phyloP scores from a whole-genome alignment of 1,140 invertebrate species.

The Saccostrea echinata region DNA sequence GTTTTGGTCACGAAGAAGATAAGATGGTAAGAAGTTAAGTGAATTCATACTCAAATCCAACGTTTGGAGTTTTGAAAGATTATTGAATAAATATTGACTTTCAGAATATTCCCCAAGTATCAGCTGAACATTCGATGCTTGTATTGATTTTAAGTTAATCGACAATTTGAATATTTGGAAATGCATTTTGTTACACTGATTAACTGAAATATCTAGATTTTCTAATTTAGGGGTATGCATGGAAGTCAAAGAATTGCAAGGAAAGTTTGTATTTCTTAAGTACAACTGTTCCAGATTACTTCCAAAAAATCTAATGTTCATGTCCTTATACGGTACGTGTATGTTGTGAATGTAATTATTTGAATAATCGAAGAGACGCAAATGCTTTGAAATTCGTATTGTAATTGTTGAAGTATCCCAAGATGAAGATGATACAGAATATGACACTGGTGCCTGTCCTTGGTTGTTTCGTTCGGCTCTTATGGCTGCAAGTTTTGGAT shows the following conservation, averaged over 20 bases:
- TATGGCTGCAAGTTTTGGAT: not conserved
- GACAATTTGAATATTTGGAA: not conserved
- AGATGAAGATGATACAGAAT: not conserved
- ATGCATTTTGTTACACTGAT: not conserved
- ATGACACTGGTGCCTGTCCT: not conserved
- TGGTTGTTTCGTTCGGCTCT: not conserved
- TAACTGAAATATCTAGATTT: not conserved
- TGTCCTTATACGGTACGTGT: not conserved
- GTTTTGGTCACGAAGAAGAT: not conserved
- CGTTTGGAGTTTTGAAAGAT: not conserved
- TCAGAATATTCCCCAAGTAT: not conserved
- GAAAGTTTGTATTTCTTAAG: not conserved
- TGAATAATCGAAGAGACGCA: not conserved
- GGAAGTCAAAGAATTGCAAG: not conserved
- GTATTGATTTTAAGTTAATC: not conserved
- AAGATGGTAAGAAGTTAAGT: not conserved
- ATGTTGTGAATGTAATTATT: not conserved
- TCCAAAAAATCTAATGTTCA: not conserved
- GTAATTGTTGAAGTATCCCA: not conserved
- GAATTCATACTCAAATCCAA: not conserved
- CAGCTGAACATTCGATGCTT: not conserved
- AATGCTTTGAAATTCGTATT: not conserved
- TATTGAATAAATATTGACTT: not conserved
- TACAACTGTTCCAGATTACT: not conserved
- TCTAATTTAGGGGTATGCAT: not conserved